phyloP scores from a whole-genome alignment of 2,888 invertebrate genomes.

The Colletes collaris region DNA sequence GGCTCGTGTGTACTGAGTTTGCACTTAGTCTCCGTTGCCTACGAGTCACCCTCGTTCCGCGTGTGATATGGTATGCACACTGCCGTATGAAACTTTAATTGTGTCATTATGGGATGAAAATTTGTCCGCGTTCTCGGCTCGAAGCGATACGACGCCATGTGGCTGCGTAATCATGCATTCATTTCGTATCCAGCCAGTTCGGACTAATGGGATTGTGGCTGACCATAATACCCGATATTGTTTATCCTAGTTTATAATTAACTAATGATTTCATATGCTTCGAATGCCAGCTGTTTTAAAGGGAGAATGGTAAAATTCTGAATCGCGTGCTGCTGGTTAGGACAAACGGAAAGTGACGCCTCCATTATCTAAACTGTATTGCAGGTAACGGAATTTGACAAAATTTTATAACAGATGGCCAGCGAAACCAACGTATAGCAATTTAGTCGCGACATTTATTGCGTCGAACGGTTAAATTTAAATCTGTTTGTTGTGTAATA shows the following conservation, averaged over 20 bases:
- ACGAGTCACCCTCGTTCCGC: conserved; percentile 18
- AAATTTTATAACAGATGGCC: too few relatives aligned
- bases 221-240: conserved; percentile 20
- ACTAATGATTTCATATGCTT: conserved; percentile 17
- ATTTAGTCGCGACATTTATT: too few relatives aligned
- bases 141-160: conserved; percentile 26
- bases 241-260: conserved; percentile 29
- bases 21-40: conserved; percentile 43
- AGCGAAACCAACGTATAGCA: too few relatives aligned
- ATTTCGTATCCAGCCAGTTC: conserved; percentile 14
- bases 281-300: neutral
- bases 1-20: conserved; percentile 36
- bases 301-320: neutral
- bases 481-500: too few relatives aligned
- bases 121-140: conserved; percentile 57
- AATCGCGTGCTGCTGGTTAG: too few relatives aligned
- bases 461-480: too few relatives aligned
- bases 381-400: too few relatives aligned
- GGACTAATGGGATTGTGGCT: conserved; percentile 29
- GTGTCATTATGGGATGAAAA: conserved; percentile 73
- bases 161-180: conserved; percentile 19
- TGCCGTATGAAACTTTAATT: conserved; percentile 71
- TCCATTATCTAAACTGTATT: too few relatives aligned
- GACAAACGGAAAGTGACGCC: too few relatives aligned
- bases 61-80: conserved; percentile 57